Conservation (phyloP, 2,113 vertebrate species). For the Lathamus discolor region DNA sequence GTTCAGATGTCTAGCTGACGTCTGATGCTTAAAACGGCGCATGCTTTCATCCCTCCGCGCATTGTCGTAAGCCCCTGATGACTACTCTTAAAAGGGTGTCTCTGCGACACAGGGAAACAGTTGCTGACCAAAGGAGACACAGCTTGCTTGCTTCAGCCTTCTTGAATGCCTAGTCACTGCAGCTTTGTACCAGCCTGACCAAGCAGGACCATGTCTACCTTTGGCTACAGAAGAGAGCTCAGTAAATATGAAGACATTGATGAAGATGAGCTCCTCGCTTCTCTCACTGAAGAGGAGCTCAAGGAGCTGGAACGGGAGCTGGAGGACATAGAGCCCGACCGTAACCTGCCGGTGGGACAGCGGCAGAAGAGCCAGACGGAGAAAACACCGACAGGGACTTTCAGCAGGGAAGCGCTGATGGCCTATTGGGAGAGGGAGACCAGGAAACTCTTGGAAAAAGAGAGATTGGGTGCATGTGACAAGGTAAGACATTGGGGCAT, state of each 20-base stretch:
- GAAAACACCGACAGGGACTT: constrained; percentile 93
- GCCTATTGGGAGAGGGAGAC: constrained; percentile 98
- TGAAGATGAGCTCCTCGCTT: constrained; percentile 95
- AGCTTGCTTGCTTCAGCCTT: constrained; percentile 30
- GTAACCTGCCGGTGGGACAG: constrained; percentile 88
- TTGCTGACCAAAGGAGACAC: constrained; percentile 60
- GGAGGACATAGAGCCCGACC: constrained; percentile 90
- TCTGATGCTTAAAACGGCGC: constrained; percentile 90
- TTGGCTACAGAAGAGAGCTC: constrained; percentile 94
- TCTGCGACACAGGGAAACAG: constrained; percentile 79
- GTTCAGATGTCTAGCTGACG: constrained; percentile 87
- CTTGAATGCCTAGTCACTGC: constrained; percentile 66
- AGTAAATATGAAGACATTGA: constrained; percentile 98
- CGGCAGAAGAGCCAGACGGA: constrained; percentile 93
- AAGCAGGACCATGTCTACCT: constrained; percentile 86
- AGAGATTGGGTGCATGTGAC: constrained; percentile 76
- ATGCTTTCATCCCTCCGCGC: constrained; percentile 86
- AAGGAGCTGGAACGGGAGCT: constrained; percentile 93
- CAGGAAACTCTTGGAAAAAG: constrained; percentile 88
- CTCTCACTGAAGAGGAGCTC: constrained; percentile 91
- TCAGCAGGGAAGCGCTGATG: constrained; percentile 92
- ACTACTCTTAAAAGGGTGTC: constrained; percentile 86
- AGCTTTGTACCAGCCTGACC: constrained; percentile 52
- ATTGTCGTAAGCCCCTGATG: constrained; percentile 79
- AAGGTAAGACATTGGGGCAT: constrained; percentile 68